Evolutionary conservation across 92 coral and sea anemone genomes (phyloP).

Genomic region (Epizoanthus illoricatus): DNA sequence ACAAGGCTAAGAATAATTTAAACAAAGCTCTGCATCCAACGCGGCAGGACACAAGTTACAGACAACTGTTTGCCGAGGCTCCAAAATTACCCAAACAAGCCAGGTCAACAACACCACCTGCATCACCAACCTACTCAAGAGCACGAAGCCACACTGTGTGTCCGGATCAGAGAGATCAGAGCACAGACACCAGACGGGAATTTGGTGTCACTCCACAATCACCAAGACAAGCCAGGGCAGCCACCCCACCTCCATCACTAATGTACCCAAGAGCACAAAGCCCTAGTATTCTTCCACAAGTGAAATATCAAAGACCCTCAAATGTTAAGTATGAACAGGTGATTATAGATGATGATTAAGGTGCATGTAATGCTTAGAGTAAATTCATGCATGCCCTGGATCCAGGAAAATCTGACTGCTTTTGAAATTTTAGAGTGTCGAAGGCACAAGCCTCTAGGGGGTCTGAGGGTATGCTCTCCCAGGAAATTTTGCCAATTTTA

Average conservation of each 20-base stretch:
- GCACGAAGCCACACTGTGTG: not conserved
- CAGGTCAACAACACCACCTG: not conserved
- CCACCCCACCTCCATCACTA: not conserved
- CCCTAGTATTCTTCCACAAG: slow-evolving; percentile 1
- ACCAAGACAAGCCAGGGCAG: not conserved
- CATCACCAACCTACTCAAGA: not conserved
- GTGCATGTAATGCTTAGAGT: not conserved
- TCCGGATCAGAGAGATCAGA: not conserved
- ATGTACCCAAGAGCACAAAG: not conserved
- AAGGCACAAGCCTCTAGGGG: too few species aligned
- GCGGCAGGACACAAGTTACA: not conserved
- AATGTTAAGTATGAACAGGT: not conserved
- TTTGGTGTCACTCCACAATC: not conserved
- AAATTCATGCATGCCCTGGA: too few species aligned
- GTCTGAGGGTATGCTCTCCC: too few species aligned
- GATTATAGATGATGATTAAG: slow-evolving; percentile 17
- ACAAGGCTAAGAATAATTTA: slow-evolving; percentile 29
- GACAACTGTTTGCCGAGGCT: not conserved
- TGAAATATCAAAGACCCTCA: not conserved
- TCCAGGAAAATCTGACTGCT: too few species aligned
- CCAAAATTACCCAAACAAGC: not conserved
- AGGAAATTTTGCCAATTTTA: too few species aligned
- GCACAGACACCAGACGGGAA: not conserved
- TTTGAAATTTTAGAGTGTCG: too few species aligned
- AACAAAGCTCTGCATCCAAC: slow-evolving; percentile 15